phyloP scores from a whole-genome alignment of 2,888 invertebrate genomes.

The Leptopilina drosophilae region DNA sequence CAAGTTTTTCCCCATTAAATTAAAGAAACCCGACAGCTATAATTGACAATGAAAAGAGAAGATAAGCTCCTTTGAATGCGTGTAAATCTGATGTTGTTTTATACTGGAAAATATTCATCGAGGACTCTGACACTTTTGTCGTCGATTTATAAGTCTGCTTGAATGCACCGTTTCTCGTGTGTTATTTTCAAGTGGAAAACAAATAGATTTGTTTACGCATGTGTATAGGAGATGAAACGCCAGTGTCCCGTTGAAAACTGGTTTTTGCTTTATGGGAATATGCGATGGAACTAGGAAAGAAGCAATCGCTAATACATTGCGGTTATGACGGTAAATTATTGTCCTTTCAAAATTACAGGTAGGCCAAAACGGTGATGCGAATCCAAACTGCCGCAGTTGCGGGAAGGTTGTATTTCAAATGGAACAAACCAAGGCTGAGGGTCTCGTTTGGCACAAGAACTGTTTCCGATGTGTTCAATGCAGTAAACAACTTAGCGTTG shows the following conservation, averaged over 20 bases:
- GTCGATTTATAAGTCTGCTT: slow-evolving; percentile 48
- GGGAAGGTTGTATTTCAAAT: slow-evolving; percentile 95
- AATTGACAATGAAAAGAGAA: slow-evolving; percentile 20
- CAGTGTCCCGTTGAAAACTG: slow-evolving; percentile 49
- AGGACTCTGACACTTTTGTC: not conserved
- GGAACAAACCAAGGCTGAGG: slow-evolving; percentile 97
- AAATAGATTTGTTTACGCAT: slow-evolving; percentile 14
- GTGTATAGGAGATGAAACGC: slow-evolving; percentile 4
- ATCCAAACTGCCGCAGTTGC: slow-evolving; percentile 89
- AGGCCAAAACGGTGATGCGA: slow-evolving; percentile 78
- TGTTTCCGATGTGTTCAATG: slow-evolving; percentile 97
- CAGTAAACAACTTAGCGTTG: slow-evolving; percentile 94
- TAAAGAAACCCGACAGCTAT: not conserved
- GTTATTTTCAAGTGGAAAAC: slow-evolving; percentile 34
- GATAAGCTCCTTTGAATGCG: slow-evolving; percentile 1
- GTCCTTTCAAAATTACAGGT: slow-evolving; percentile 62
- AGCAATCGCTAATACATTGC: slow-evolving; percentile 11
- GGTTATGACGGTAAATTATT: not conserved
- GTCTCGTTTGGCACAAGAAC: slow-evolving; percentile 93
- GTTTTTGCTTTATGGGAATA: slow-evolving; percentile 41
- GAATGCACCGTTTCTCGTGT: slow-evolving; percentile 37
- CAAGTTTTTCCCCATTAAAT: not conserved
- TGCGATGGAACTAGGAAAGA: slow-evolving; percentile 8
- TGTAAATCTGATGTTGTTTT: slow-evolving; percentile 19
- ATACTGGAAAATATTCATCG: slow-evolving; percentile 25